Evolutionary conservation across 2,113 vertebrate genomes (phyloP).

Genomic region (zebrafish (Danio rerio)): GRCz12tu NC_133193.1:26838501-26839000

Average conservation of each 20-base stretch:
- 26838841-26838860: background rate
- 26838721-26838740: background rate
- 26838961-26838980: no score
- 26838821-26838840: background rate
- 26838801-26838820: background rate
- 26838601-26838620: background rate
- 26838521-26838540: no score
- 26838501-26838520: no score
- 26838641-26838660: background rate
- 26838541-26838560: background rate
- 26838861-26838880: no score
- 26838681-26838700: background rate
- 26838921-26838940: no score
- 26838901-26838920: no score
- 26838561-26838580: background rate
- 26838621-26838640: background rate
- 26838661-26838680: background rate
- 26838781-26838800: background rate
- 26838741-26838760: constrained; percentile 14
- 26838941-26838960: no score
- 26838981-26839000: background rate
- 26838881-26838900: no score
- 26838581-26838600: background rate
- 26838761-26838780: constrained; percentile 3
- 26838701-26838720: background rate